Evolutionary conservation across 2,797 vertebrate genomes (phyloP).

Genomic region (Clangula hyemalis): DNA sequence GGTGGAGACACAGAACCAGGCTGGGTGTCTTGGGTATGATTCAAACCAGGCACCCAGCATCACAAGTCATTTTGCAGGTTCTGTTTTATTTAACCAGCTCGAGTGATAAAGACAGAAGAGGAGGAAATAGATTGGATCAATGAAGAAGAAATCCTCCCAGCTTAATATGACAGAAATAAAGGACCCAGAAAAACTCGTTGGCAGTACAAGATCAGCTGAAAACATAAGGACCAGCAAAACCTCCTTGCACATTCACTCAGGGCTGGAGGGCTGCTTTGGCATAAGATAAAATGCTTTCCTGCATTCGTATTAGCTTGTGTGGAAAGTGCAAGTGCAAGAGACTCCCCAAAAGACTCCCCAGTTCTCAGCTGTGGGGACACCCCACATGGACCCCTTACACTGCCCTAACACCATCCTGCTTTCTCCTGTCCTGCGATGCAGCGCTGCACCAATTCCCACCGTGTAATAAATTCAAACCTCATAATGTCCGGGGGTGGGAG

Average conservation of each 20-base stretch:
- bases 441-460: no score
- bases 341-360: neutral
- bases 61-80: neutral
- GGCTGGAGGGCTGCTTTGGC: neutral
- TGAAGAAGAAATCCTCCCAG: neutral
- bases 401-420: no score
- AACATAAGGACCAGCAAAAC: neutral
- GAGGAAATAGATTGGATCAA: neutral
- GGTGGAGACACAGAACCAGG: accelerated
- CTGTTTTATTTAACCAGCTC: neutral
- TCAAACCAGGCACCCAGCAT: neutral
- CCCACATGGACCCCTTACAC: neutral
- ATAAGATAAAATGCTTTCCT: neutral
- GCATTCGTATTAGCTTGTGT: neutral
- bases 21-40: neutral
- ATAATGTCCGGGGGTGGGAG: accelerated
- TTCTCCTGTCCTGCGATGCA: neutral
- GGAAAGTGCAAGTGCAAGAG: neutral
- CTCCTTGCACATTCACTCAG: accelerated
- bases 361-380: no score
- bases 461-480: neutral
- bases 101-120: neutral
- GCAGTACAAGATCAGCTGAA: neutral
- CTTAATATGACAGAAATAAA: neutral
- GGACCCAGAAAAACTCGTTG: neutral